Evolutionary conservation across 2,113 vertebrate genomes (phyloP).

Genomic region (Edolisoma coerulescens): DNA sequence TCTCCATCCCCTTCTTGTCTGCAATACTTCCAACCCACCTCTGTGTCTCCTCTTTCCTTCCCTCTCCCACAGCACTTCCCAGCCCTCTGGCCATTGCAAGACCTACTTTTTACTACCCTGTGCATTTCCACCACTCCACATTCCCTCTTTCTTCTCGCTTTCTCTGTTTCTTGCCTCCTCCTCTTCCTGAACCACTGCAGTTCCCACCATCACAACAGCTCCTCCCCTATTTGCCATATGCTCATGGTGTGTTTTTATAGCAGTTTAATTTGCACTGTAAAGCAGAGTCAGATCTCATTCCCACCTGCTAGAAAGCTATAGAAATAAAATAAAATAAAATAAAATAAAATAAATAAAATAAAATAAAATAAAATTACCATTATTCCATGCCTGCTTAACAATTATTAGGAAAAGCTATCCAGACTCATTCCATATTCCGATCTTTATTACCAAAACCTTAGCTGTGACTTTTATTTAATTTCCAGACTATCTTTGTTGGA

Average conservation of each 20-base stretch:
- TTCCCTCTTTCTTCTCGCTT: neutral
- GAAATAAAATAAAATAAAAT: neutral
- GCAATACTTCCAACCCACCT: neutral
- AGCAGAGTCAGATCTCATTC: neutral
- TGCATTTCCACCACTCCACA: neutral
- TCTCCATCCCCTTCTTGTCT: neutral
- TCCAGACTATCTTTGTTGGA: conserved; percentile 81
- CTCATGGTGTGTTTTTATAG: neutral
- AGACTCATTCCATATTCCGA: neutral
- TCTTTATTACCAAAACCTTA: neutral
- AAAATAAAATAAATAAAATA: neutral
- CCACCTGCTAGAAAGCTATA: neutral
- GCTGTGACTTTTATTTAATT: neutral
- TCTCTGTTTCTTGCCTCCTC: neutral
- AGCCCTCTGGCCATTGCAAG: neutral
- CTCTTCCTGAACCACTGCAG: neutral
- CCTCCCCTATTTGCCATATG: neutral
- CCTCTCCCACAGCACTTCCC: neutral
- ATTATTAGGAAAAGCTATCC: neutral
- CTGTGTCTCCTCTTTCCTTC: neutral
- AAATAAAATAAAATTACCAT: neutral
- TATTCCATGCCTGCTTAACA: neutral
- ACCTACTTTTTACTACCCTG: neutral
- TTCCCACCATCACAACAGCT: neutral
- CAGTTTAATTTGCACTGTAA: neutral